Evolutionary conservation across 2,113 vertebrate species (phyloP).

Genomic region (Blennius ocellaris): DNA sequence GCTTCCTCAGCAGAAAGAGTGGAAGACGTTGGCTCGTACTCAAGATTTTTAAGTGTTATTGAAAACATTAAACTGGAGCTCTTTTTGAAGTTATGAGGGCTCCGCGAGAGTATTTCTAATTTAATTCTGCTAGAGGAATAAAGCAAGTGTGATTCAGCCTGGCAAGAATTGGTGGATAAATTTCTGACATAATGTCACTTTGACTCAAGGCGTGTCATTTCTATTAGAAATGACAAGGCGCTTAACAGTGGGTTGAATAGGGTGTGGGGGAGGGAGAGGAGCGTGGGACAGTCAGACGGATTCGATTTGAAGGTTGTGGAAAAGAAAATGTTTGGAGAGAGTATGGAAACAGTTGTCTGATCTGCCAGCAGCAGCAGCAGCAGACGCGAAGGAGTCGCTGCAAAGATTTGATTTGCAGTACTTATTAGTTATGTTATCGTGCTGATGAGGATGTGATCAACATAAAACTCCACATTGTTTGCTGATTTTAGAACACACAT

Average conservation of each 20-base stretch:
- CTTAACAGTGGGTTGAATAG: conserved; percentile 44
- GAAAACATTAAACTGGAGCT: conserved; percentile 48
- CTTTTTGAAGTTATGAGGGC: conserved; percentile 49
- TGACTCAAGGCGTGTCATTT: conserved; percentile 69
- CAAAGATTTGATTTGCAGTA: conserved; percentile 22
- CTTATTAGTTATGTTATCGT: conserved; percentile 37
- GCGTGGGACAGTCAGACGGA: conserved; percentile 37
- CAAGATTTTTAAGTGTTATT: conserved; percentile 51
- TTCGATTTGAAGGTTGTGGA: conserved; percentile 34
- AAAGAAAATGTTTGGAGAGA: conserved; percentile 39
- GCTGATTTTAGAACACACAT: neutral
- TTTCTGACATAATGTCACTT: conserved; percentile 77
- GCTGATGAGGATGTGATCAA: conserved; percentile 24
- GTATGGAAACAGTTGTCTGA: conserved; percentile 49
- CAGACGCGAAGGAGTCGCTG: conserved; percentile 20
- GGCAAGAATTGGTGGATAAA: conserved; percentile 60
- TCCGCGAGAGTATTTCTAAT: conserved; percentile 58
- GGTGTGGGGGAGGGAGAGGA: conserved; percentile 2
- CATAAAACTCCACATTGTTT: conserved; percentile 8
- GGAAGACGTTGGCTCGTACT: conserved; percentile 27
- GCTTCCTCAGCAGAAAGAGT: conserved; percentile 38
- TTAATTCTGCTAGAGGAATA: conserved; percentile 60
- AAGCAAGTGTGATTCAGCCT: conserved; percentile 55
- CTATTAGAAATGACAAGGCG: conserved; percentile 60
- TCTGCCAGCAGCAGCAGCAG: conserved; percentile 9